Percentiles rank a stretch among this genome's conserved stretches.
phyloP scores from a whole-genome alignment of 2,797 vertebrate genomes.

The Hephaestus fuliginosus region DNA sequence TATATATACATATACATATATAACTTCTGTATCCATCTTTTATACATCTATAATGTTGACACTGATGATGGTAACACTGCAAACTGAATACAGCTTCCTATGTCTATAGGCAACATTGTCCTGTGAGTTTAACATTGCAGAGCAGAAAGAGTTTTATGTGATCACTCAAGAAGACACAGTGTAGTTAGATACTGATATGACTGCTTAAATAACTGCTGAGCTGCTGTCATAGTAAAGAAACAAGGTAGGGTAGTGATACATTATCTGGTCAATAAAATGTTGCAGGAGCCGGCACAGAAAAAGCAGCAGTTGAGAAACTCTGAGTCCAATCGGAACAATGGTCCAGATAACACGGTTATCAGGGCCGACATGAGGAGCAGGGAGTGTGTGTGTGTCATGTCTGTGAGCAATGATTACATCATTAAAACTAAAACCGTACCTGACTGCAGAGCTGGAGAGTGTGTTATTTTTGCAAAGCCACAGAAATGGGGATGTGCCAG shows the following conservation, averaged over 20 bases:
- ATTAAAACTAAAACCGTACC: constrained; percentile 10
- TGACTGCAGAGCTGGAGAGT: constrained; percentile 17
- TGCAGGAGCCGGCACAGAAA: not conserved
- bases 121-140: not conserved
- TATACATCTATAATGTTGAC: not conserved
- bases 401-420: constrained; percentile 40
- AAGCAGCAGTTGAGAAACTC: not conserved
- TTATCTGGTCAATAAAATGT: constrained; percentile 16
- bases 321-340: constrained; percentile 33
- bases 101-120: not conserved
- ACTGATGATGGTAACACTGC: not conserved
- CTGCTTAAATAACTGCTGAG: constrained; percentile 15
- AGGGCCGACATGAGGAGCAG: constrained; percentile 3
- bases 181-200: not conserved
- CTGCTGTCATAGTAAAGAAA: constrained; percentile 4
- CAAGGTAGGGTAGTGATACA: constrained; percentile 1
- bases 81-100: not conserved
- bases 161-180: constrained; percentile 27
- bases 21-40: too few relatives aligned
- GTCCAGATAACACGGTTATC: constrained; percentile 15
- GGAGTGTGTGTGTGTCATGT: constrained; percentile 25
- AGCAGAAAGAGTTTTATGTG: not conserved
- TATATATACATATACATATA: not conserved
- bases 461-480: constrained; percentile 32
- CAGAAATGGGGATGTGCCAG: constrained; percentile 41